Base-by-base conservation (phyloP, 2,797 vertebrate genomes). In the Rhyacichthys aspro region DNA sequence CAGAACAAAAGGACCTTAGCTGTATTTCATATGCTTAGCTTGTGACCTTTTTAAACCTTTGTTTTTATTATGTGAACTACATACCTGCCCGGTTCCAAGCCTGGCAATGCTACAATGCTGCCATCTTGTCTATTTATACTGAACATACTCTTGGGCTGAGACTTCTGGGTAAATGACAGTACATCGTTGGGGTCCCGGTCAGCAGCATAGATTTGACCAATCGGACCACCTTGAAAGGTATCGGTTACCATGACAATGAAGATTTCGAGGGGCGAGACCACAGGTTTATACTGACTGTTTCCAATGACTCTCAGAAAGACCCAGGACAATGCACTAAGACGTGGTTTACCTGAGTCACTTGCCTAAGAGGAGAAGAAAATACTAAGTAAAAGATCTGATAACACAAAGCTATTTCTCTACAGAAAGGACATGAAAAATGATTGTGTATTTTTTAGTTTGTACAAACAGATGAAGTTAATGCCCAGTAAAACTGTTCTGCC, bases 71-170 rank as follows among this genome's bases (percentile, higher is more conserved):
- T 88, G 9, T 91, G 84, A 43, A 84, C 88, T 0, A 82, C 84
- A 52, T 96, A 99, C 88, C 96, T 96, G 79, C 97, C 98, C 0
- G 95, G 95, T 69, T 98, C 96, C 7, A 99, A 90, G 11, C 96
- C 96, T 7, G 95, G 94, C 0, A 97, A 88, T 11, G 94, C 97
- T 0, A 95, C 92, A 56, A 99, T 93, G 74, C 94, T 96, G 23
- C 97, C 98, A 0, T 98, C 95, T 0, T 98, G 95, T 63, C 92
- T 93, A 82, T 93, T 95, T 62, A 98, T 93, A 0, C 90, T 93
- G 77, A 99, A 98, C 75, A 95, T 86, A 62, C 84, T 92, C 85
- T 93, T 93, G 78, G 91, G 83, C 63, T 91, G 93, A 47, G 91
- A 88, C 69, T 91, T 94, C 56, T 96, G 93, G 57, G 91, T 96